Percentiles rank a stretch among this genome's conserved stretches.
Evolutionary conservation across 1,140 invertebrate species (phyloP).

Genomic region (Periplaneta americana): DNA sequence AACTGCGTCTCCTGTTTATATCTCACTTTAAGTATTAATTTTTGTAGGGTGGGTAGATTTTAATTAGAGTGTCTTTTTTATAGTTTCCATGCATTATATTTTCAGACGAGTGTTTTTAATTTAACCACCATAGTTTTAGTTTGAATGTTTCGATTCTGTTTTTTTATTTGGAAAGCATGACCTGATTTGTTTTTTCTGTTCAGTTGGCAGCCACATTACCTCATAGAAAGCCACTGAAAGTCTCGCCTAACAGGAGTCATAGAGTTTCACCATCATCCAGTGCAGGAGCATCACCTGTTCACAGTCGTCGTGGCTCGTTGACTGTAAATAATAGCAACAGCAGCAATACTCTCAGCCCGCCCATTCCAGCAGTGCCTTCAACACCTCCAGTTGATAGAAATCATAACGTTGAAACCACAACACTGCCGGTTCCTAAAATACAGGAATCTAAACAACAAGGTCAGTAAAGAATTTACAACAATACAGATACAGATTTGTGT

Average conservation of each 20-base stretch:
- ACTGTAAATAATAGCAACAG: neutral
- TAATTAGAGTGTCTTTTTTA: too few species aligned
- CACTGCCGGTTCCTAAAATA: neutral
- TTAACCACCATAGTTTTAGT: too few species aligned
- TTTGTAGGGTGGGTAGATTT: too few species aligned
- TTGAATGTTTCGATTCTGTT: too few species aligned
- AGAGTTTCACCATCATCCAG: constrained; percentile 15
- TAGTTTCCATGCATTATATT: too few species aligned
- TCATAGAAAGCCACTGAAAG: neutral
- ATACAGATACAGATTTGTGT: too few species aligned
- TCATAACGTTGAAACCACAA: neutral
- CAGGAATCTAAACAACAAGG: neutral
- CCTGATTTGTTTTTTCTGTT: too few species aligned
- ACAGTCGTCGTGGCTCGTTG: constrained; percentile 12
- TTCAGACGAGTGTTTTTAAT: too few species aligned
- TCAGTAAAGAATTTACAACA: neutral
- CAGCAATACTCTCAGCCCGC: neutral
- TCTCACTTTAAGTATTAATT: too few species aligned
- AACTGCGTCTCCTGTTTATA: too few species aligned
- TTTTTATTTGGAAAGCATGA: too few species aligned
- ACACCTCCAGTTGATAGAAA: neutral
- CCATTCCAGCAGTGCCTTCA: neutral
- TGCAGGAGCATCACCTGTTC: constrained; percentile 11
- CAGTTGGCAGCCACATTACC: constrained; percentile 16
- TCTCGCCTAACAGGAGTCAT: constrained; percentile 13